Conservation (phyloP, 2,888 invertebrate genomes). For the Phalangium opilio region DNA sequence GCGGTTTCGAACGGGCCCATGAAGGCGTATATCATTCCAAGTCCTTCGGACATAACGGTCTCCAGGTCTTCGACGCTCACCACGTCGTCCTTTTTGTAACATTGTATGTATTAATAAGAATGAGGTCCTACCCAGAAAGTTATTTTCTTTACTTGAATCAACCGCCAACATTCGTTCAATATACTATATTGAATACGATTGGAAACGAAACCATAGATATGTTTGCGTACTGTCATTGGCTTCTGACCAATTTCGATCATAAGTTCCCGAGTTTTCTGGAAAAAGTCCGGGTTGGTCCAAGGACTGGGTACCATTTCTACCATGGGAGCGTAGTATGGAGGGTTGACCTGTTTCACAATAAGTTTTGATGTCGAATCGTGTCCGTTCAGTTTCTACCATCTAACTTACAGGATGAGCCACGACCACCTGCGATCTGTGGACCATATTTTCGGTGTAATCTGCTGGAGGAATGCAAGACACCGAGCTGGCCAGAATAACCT, state of each 20-base stretch:
- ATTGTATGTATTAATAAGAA: no score
- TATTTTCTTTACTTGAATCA: constrained; percentile 45
- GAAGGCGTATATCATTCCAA: constrained; percentile 91
- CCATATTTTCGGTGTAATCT: constrained; percentile 59
- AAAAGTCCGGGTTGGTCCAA: constrained; percentile 69
- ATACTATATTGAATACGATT: constrained; percentile 93
- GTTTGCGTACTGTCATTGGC: constrained; percentile 67
- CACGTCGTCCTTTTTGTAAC: constrained; percentile 46
- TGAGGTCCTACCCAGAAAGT: no score
- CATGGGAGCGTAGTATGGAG: constrained; percentile 87
- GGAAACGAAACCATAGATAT: constrained; percentile 80
- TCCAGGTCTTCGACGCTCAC: constrained; percentile 76
- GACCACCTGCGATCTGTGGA: constrained; percentile 52
- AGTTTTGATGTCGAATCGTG: no score
- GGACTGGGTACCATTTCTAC: constrained; percentile 89
- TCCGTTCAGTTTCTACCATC: no score
- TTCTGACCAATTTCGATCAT: constrained; percentile 83
- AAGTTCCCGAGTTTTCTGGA: constrained; percentile 51
- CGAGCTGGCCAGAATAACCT: constrained; percentile 71
- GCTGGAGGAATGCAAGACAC: constrained; percentile 87
- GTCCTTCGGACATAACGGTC: constrained; percentile 80
- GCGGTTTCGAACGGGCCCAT: constrained; percentile 85
- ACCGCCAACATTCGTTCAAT: constrained; percentile 76
- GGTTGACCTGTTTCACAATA: constrained; percentile 81
- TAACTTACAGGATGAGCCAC: constrained; percentile 69